These are phyloP conservation scores for Enteromius paludinosus DNA, from an alignment of 2,797 vertebrate genomes.

Conservation along the genomic window DNA sequence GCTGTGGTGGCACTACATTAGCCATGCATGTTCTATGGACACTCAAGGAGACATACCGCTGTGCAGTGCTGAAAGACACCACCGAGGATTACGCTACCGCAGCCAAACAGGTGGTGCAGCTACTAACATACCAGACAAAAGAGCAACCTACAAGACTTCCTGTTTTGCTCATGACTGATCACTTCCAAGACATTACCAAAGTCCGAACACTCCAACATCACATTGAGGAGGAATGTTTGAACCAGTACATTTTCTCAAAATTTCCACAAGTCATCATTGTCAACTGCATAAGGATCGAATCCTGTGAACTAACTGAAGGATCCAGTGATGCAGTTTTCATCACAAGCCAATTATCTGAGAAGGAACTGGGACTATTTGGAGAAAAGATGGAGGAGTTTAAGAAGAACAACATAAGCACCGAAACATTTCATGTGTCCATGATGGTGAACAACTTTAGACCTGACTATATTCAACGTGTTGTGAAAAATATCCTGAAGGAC, in stretches of 20 bases:
- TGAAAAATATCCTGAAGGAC: conserved; percentile 69
- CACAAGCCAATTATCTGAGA: conserved; percentile 67
- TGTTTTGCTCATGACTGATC: conserved; percentile 84
- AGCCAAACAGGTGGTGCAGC: conserved; percentile 73
- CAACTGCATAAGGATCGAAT: conserved; percentile 73
- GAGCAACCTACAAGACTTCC: conserved; percentile 69
- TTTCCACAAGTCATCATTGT: conserved; percentile 69
- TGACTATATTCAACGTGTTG: conserved; percentile 70
- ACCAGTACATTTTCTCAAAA: conserved; percentile 55
- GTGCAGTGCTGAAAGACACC: conserved; percentile 80
- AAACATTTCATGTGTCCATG: conserved; percentile 78
- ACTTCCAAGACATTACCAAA: conserved; percentile 81
- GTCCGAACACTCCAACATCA: conserved; percentile 70
- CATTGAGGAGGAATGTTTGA: conserved; percentile 68
- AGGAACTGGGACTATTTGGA: conserved; percentile 67
- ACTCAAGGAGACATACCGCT: conserved; percentile 75
- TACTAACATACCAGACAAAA: conserved; percentile 71
- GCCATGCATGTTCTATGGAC: conserved; percentile 85
- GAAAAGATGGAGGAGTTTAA: conserved; percentile 71
- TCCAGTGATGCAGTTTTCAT: conserved; percentile 63
- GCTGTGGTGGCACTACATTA: conserved; percentile 85
- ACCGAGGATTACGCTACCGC: conserved; percentile 69
- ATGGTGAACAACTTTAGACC: conserved; percentile 71
- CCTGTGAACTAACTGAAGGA: not conserved
- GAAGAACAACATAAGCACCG: conserved; percentile 62